A percentile compares a stretch with the other conserved stretches of the same genome.
These are phyloP conservation scores for Phodopus roborovskii DNA, from an alignment of 2,113 vertebrate genomes.

Conservation along the genomic window DNA sequence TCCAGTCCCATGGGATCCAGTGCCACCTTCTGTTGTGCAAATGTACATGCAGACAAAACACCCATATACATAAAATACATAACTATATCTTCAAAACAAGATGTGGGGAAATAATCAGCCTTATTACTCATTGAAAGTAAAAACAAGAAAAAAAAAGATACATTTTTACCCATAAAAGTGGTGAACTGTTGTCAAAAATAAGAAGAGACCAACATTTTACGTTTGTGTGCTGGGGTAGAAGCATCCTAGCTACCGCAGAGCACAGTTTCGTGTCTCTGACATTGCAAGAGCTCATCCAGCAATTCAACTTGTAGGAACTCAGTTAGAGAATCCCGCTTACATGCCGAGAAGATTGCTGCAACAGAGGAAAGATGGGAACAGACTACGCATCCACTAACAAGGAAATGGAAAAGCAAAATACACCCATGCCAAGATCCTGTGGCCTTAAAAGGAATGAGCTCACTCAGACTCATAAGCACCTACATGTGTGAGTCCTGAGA, in stretches of 20 bases:
- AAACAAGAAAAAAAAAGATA: not conserved
- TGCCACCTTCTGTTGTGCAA: not conserved
- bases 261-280: not conserved
- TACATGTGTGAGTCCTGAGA: not conserved
- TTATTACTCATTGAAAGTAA: constrained; percentile 15
- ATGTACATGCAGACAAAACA: not conserved
- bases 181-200: not conserved
- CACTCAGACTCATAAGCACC: not conserved
- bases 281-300: not conserved
- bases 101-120: not conserved
- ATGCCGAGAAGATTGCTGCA: not conserved
- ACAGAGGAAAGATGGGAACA: not conserved
- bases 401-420: not conserved
- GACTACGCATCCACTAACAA: not conserved
- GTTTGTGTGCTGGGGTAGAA: not conserved
- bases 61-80: not conserved
- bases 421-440: not conserved
- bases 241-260: not conserved
- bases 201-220: not conserved
- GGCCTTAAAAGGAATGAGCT: not conserved
- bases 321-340: not conserved
- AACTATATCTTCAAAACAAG: not conserved
- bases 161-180: not conserved
- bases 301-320: not conserved
- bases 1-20: not conserved